These are phyloP conservation scores for Microtus ochrogaster DNA, from an alignment of 2,113 vertebrate genomes.

Conservation along the genomic window DNA sequence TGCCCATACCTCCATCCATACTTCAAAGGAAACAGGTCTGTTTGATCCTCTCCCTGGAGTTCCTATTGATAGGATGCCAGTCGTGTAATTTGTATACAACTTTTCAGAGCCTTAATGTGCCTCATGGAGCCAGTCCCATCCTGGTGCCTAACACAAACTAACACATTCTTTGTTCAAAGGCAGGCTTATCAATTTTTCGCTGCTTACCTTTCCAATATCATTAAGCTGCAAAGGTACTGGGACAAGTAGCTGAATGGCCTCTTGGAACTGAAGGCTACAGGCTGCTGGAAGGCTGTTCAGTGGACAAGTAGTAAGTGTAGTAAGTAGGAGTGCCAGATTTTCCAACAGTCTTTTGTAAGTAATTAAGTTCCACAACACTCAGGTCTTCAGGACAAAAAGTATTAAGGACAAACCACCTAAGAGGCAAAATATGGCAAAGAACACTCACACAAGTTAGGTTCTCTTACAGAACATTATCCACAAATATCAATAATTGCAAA, in stretches of 20 bases:
- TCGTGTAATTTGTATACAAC: constrained; percentile 81
- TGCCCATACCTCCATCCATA: constrained; percentile 62
- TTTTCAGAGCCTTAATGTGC: constrained; percentile 78
- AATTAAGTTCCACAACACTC: not conserved
- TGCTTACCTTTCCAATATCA: constrained; percentile 48
- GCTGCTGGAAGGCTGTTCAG: not conserved
- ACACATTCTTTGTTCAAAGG: constrained; percentile 81
- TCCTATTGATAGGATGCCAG: constrained; percentile 83
- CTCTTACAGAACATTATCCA: not conserved
- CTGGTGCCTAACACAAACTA: constrained; percentile 71
- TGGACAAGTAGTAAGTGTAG: not conserved
- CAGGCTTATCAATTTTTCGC: constrained; percentile 60
- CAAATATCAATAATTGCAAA: not conserved
- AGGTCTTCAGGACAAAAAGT: not conserved
- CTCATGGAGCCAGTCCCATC: constrained; percentile 74
- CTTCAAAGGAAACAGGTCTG: constrained; percentile 79
- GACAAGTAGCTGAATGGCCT: not conserved
- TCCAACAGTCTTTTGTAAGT: not conserved
- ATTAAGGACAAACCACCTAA: not conserved
- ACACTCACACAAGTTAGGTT: not conserved
- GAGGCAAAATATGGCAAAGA: not conserved
- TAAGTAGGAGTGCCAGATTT: not conserved
- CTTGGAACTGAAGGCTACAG: not conserved
- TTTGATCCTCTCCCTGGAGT: constrained; percentile 83
- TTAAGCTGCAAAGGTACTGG: not conserved